Evolutionary conservation across 2,113 vertebrate species (phyloP), one percentile per base, ranked within the genome.

Genomic region (Cryptotis parvus): DNA sequence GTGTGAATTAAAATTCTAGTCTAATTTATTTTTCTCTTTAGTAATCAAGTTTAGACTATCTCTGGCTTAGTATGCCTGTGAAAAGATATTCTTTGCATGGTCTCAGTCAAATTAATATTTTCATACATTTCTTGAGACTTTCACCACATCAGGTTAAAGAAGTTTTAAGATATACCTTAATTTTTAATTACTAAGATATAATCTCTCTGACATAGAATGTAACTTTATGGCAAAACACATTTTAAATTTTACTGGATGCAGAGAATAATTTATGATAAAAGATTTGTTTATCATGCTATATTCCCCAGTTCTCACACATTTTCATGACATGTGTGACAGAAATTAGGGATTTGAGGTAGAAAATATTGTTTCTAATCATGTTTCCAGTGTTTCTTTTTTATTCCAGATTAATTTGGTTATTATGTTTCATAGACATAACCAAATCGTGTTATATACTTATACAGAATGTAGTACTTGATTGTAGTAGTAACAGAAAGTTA

Each of bases 61-160:
- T 88, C 9, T 88, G 18, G 1, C 14, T 20, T 84, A 84, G 1
- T 73, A 43, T 78, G 24, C 3, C 61, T 84, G 0, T 69, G 33
- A 70, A 83, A 75, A 86, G 9, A 78, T 74, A 80, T 81, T 68
- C 22, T 10, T 69, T 49, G 26, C 3, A 35, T 70, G 29, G 18
- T 55, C 92, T 79, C 31, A 84, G 70, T 94, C 18, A 70, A 69
- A 24, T 91, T 26, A 69, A 3, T 58, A 15, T 70, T 85, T 66
- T 93, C 18, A 89, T 88, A 76, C 58, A 10, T 69, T 92, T 94
- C 15, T 87, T 79, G 41, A 33, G 89, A 37, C 16, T 87, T 79
- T 87, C 7, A 74, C 12, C 20, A 89, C 15, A 5, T 55, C 18
- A 72, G 31, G 7, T 91, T 81, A 92, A 94, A 86, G 73, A 68